Base-by-base conservation (phyloP, 2,888 invertebrate species). In the Sarcophaga variegata region DNA sequence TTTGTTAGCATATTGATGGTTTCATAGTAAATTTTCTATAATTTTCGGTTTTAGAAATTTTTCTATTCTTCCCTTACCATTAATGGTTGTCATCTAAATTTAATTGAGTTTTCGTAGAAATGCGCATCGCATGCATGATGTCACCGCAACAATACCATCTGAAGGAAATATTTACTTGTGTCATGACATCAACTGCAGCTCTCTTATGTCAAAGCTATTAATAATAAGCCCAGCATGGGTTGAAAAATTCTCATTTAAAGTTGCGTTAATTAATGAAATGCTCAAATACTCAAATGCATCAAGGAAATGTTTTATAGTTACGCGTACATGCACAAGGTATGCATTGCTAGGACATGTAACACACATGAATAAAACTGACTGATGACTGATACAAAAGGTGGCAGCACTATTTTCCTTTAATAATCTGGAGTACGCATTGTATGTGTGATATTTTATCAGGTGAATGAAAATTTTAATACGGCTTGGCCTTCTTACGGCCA, bases 81-180 rank as follows among this genome's bases (percentile, higher is more conserved):
- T 76, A 80, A 66, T 75, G 76, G 76, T 78, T 84, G 80, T 60
- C 66, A 76, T 71, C 70, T 60, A 79, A 47, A 79, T 25, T 54
- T 60, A 71, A 66, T 60, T 76, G 37, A 80, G 70, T 76, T 80
- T 59, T n/a, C 63, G 75, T 66, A 60, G 71, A 76, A 49, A 37
- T n/a, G 45, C 8, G n/a, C n/a, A 54, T 22, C 54, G 69, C 25
- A n/a, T 62, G 10, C 20, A 47, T 27, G 11, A 27, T 27, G n/a
- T 17, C 27, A 37, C 37, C 37, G 37, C 37, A 37, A 27, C 11
- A 67, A 11, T 22, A 60, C 37, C 8, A 37, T 10, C 10, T 10
- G 8, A 54, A 47, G 64, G 8, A 82, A 72, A 77, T 71, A 64
- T 70, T 54, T 20, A 5, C 8, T 22, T 62, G 25, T 63, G 70